A percentile compares a stretch with the other conserved stretches of the same genome.
phyloP scores from a whole-genome alignment of 1,140 invertebrate species.

The Bombyx mandarina region DNA sequence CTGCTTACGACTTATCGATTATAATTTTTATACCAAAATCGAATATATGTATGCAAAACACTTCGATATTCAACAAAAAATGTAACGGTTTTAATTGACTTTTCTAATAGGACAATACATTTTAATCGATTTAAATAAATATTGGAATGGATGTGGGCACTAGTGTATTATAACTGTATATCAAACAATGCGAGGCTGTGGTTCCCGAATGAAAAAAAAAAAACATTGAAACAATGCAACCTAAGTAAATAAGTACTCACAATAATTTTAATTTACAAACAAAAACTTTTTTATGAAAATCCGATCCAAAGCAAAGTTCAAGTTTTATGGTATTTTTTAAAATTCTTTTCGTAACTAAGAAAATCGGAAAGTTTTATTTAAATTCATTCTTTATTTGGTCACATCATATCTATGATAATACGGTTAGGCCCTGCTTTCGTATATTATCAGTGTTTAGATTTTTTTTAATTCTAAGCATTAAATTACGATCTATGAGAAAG shows the following conservation, averaged over 20 bases:
- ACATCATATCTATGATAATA: constrained; percentile 45
- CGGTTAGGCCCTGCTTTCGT: constrained; percentile 46
- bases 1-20: no score
- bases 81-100: constrained; percentile 1
- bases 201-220: constrained; percentile 18
- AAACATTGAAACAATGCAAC: constrained; percentile 16
- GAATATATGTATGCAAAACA: no score
- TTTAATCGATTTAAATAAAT: neutral
- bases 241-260: constrained; percentile 29
- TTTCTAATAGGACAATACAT: neutral
- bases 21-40: no score
- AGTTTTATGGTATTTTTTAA: no score
- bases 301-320: no score
- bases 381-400: constrained; percentile 25
- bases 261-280: constrained; percentile 16
- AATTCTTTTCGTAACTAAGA: no score
- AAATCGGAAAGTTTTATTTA: no score
- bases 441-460: constrained; percentile 8
- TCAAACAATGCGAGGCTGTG: constrained; percentile 24
- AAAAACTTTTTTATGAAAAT: no score
- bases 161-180: constrained; percentile 23
- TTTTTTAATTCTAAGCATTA: constrained; percentile 18
- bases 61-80: no score
- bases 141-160: constrained; percentile 37
- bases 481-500: constrained; percentile 12